Evolutionary conservation across 1,140 invertebrate genomes (phyloP).

Genomic region (Leptinotarsa texana): DNA sequence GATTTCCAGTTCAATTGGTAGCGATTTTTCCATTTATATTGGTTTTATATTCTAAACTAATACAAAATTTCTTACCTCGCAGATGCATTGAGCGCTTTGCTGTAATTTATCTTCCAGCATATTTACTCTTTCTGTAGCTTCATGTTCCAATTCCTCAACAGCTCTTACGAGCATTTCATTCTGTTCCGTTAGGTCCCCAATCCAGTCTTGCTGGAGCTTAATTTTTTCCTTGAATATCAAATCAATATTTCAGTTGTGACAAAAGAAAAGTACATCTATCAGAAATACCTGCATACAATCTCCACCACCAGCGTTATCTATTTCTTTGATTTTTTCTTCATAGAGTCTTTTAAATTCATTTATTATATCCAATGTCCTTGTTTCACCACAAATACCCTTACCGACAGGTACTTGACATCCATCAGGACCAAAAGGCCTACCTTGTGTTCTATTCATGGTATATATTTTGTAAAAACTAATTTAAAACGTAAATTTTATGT

Average conservation of each 20-base stretch:
- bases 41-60: too few relatives aligned
- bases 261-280: conserved; percentile 1
- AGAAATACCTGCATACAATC: conserved; percentile 44
- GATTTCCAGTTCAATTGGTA: too few relatives aligned
- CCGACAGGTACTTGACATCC: conserved; percentile 38
- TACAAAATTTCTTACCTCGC: conserved; percentile 41
- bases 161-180: conserved; percentile 62
- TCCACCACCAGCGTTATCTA: conserved; percentile 43
- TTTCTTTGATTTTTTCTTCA: conserved; percentile 46
- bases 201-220: conserved; percentile 61
- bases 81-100: conserved; percentile 46
- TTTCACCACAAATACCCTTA: conserved; percentile 43
- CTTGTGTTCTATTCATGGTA: conserved; percentile 15
- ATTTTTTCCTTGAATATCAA: conserved; percentile 57
- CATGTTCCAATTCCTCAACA: conserved; percentile 62
- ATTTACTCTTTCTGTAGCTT: conserved; percentile 59
- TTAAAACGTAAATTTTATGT: conserved; percentile 27
- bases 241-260: not conserved
- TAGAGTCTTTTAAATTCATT: conserved; percentile 48
- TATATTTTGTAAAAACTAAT: conserved; percentile 13
- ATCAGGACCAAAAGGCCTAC: conserved; percentile 11
- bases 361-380: conserved; percentile 45
- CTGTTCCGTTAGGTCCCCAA: conserved; percentile 61
- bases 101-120: conserved; percentile 58
- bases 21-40: too few relatives aligned